Percentiles rank a stretch among this genome's conserved stretches.
Conservation (phyloP, 2,888 invertebrate genomes). For the Lithophane semibrunnea region DNA sequence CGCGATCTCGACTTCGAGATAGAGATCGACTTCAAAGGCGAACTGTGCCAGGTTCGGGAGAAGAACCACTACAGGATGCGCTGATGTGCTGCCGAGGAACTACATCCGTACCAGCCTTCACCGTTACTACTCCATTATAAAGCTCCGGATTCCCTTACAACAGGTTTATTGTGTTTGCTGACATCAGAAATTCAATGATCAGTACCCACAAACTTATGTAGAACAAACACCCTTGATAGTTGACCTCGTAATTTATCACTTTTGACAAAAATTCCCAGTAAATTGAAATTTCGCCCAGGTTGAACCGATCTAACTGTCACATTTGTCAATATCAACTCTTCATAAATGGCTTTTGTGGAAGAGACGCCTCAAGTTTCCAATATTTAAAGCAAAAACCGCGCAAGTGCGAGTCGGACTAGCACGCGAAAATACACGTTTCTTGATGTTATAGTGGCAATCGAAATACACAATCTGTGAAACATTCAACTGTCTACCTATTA, state of each 20-base stretch:
- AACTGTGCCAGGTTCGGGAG: slow-evolving; percentile 95
- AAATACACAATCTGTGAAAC: no score
- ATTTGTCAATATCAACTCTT: background rate
- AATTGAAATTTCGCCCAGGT: no score
- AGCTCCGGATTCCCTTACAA: slow-evolving; percentile 1
- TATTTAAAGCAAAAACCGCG: background rate
- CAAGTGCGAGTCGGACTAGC: no score
- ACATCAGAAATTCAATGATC: background rate
- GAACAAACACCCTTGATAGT: background rate
- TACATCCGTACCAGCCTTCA: slow-evolving; percentile 56
- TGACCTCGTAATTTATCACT: background rate
- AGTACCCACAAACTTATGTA: background rate
- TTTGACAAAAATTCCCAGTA: background rate
- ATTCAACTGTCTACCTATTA: no score
- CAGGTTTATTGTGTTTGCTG: slow-evolving; percentile 10
- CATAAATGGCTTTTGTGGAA: background rate
- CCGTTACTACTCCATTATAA: slow-evolving; percentile 22
- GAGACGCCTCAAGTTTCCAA: background rate
- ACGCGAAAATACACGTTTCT: no score
- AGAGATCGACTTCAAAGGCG: slow-evolving; percentile 97
- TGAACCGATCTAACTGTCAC: background rate
- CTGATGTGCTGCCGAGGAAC: slow-evolving; percentile 84
- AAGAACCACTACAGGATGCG: slow-evolving; percentile 97
- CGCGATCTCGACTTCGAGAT: slow-evolving; percentile 99
- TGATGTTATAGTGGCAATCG: no score